A percentile compares a stretch with the other conserved stretches of the same genome.
Conservation (phyloP, 2,113 vertebrate species). For the Girardinichthys multiradiatus region DNA sequence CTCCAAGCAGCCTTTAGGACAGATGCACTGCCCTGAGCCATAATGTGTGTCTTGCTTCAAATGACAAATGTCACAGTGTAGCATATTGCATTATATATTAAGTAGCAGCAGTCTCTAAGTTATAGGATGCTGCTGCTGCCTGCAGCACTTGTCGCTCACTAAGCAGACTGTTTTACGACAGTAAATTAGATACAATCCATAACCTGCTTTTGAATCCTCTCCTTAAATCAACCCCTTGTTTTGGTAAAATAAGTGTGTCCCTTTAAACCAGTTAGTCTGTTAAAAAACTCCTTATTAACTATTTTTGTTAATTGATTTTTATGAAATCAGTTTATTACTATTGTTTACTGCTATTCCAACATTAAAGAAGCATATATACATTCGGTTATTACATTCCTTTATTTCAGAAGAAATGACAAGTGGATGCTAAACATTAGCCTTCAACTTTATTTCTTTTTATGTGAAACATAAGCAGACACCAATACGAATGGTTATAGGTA, state of each 20-base stretch:
- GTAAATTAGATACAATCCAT: conserved; percentile 73
- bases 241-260: conserved; percentile 2
- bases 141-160: conserved; percentile 71
- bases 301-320: neutral
- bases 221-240: conserved; percentile 40
- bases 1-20: conserved; percentile 91
- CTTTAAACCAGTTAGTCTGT: neutral
- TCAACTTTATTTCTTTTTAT: too few relatives aligned
- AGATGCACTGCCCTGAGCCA: conserved; percentile 99
- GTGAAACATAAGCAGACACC: too few relatives aligned
- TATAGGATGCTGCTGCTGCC: conserved; percentile 89
- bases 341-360: neutral
- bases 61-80: conserved; percentile 94
- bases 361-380: neutral
- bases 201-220: conserved; percentile 67
- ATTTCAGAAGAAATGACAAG: neutral
- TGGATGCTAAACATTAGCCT: too few relatives aligned
- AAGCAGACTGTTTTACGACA: conserved; percentile 75
- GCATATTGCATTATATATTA: conserved; percentile 99
- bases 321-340: neutral
- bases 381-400: neutral
- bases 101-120: conserved; percentile 97
- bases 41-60: conserved; percentile 93
- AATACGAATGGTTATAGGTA: neutral
- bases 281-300: neutral